Conservation (phyloP, 2,888 invertebrate species). For the Campoplex nolae region DNA sequence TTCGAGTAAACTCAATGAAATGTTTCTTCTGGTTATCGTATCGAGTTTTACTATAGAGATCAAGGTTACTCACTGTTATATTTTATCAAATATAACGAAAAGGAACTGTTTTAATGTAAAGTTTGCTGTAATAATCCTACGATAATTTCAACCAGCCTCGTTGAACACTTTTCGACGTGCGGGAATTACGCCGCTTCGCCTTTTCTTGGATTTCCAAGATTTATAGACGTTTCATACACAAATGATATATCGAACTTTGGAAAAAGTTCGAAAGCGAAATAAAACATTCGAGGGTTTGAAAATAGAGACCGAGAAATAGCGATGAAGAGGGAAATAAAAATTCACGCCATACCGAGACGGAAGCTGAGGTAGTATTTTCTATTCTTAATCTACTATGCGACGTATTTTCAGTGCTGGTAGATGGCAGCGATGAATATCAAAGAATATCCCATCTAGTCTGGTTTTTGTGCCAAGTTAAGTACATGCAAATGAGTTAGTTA, state of each 20-base stretch:
- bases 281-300: slow-evolving; percentile 9
- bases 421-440: slow-evolving; percentile 49
- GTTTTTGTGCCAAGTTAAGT: slow-evolving; percentile 43
- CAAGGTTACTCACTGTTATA: not conserved
- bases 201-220: not conserved
- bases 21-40: not conserved
- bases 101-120: not conserved
- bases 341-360: slow-evolving; percentile 16
- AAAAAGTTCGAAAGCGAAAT: slow-evolving; percentile 14
- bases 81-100: not conserved
- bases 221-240: not conserved
- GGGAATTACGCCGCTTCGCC: not conserved
- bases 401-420: not conserved
- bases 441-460: slow-evolving; percentile 26
- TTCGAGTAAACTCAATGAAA: not conserved
- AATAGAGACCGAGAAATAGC: not conserved
- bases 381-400: slow-evolving; percentile 12
- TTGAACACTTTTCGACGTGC: not conserved
- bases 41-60: not conserved
- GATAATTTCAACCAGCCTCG: not conserved
- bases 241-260: not conserved
- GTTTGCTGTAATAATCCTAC: not conserved
- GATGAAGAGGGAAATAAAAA: slow-evolving; percentile 19
- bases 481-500: slow-evolving; percentile 70
- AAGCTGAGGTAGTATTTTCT: slow-evolving; percentile 30